Conservation (phyloP, 2,797 vertebrate species). For the Etheostoma perlongum region DNA sequence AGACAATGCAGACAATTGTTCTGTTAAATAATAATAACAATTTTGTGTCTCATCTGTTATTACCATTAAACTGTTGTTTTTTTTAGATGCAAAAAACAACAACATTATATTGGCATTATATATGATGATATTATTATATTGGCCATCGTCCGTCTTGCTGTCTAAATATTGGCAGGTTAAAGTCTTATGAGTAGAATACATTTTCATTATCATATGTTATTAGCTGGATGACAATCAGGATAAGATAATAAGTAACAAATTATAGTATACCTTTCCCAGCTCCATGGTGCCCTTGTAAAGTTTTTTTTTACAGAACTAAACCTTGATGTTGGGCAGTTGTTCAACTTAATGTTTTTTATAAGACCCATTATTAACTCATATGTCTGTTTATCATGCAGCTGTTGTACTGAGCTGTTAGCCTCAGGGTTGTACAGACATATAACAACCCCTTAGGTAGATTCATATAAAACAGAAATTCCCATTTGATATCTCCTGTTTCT, state of each 20-base stretch:
- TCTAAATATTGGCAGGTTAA: background rate
- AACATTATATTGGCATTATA: too few relatives aligned
- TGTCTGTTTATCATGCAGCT: conserved; percentile 22
- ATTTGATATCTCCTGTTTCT: background rate
- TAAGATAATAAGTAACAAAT: background rate
- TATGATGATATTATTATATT: too few relatives aligned
- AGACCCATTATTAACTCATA: conserved; percentile 19
- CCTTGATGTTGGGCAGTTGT: background rate
- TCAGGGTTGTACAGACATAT: background rate
- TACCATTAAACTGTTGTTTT: too few relatives aligned
- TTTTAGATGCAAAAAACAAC: too few relatives aligned
- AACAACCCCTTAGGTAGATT: conserved; percentile 2
- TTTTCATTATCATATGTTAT: background rate
- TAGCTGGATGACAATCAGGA: background rate
- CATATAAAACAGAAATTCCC: background rate
- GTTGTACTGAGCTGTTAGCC: background rate
- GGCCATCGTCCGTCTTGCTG: too few relatives aligned
- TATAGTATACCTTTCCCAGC: background rate
- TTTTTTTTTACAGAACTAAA: background rate
- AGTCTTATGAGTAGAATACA: background rate
- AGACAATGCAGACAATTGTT: too few relatives aligned
- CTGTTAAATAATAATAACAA: too few relatives aligned
- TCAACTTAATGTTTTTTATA: conserved; percentile 8
- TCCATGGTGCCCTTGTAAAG: background rate
- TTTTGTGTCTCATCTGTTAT: too few relatives aligned